Base-by-base conservation (phyloP, 2,888 invertebrate species). In the Pandemis cinnamomeana region DNA sequence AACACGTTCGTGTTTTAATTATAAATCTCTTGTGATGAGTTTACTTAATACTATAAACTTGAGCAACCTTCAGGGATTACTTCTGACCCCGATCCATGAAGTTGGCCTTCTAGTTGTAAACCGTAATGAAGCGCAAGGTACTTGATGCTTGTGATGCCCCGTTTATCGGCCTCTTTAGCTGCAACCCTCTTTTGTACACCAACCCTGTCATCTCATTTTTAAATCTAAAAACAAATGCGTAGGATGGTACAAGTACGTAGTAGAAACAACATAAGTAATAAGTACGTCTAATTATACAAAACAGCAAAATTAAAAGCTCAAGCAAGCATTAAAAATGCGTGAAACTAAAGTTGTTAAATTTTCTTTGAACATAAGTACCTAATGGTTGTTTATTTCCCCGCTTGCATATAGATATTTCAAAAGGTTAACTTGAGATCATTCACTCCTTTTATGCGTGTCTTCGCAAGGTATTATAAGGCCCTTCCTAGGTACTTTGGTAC, bases 11-110 rank as follows among this genome's bases (percentile, higher is more conserved):
- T 20, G 69, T 48, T 27, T 78, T 73, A 77, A 79, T 78, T 76
- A 76, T 79, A 75, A 79, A 78, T 79, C 69, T 51, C 67, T 71
- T 72, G 74, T 68, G 76, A 74, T 72, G 76, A 78, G 78, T 79
- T 78, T 71, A 72, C 75, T 71, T 73, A 55, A 72, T 77, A 73
- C 71, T 67, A 27, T 67, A 73, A 77, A 78, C 73, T 72, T 74
- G 67, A 67, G 44, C 61, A 70, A 71, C 76, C 72, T 75, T 72
- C 60, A 51, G 70, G 71, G 75, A 64, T 71, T 67, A 71, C 75
- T 76, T 67, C 75, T 73, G 76, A 74, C 75, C 76, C 46, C 74
- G 44, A 76, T 67, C 51, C 53, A 67, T 44, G 46, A 64, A 67
- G 63, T 53, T 67, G 68, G 67, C 27, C 15, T 48, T 58, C 42